Evolutionary conservation across 2,888 invertebrate genomes (phyloP).

Genomic region (Amblyteles armatorius): DNA sequence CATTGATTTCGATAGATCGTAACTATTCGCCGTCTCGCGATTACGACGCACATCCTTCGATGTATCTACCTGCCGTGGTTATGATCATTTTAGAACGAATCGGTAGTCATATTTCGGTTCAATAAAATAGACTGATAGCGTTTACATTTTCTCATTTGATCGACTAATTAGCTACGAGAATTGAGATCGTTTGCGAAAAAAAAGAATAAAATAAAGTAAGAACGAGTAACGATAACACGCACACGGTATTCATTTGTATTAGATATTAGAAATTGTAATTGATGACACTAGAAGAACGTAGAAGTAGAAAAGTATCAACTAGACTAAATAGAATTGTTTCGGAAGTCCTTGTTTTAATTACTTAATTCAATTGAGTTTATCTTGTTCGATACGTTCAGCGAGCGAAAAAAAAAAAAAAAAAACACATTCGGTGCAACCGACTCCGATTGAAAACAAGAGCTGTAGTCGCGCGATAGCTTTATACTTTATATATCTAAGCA

Average conservation of each 20-base stretch:
- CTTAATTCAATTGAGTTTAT: conserved; percentile 32
- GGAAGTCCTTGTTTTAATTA: conserved; percentile 54
- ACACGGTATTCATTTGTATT: conserved; percentile 78
- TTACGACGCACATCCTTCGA: neutral
- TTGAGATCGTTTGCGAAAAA: conserved; percentile 57
- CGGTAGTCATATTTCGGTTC: conserved; percentile 57
- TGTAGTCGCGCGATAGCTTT: conserved; percentile 51
- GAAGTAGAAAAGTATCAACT: conserved; percentile 59
- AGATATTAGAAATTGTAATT: conserved; percentile 74
- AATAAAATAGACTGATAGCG: conserved; percentile 80
- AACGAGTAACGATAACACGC: conserved; percentile 71
- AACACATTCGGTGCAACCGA: conserved; percentile 42
- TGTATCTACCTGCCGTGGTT: neutral
- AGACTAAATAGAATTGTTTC: conserved; percentile 43
- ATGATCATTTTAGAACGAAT: neutral
- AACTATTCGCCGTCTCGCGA: neutral
- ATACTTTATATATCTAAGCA: conserved; percentile 42
- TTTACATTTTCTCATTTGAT: conserved; percentile 73
- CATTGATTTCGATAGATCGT: conserved; percentile 23
- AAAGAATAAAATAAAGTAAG: conserved; percentile 31
- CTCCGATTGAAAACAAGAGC: conserved; percentile 6
- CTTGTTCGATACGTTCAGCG: conserved; percentile 26
- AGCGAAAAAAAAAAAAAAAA: conserved; percentile 16
- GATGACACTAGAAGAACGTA: conserved; percentile 60
- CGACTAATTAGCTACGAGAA: conserved; percentile 69